These are phyloP conservation scores for Scophthalmus maximus DNA, from an alignment of 2,113 vertebrate species.

Conservation along the genomic window DNA sequence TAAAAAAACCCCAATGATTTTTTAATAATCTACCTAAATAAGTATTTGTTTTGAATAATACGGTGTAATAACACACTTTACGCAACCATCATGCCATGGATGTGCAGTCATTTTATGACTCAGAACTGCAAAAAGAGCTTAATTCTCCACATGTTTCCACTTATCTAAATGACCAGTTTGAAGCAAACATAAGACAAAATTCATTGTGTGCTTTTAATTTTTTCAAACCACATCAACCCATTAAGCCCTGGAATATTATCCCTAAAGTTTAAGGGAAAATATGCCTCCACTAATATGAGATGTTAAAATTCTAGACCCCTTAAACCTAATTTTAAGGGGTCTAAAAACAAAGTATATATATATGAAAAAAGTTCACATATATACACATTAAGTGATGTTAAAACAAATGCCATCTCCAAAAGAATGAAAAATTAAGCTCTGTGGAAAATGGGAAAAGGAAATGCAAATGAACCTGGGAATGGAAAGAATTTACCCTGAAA, in stretches of 20 bases:
- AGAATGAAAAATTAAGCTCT: slow-evolving; percentile 1
- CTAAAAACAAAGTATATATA: too few species aligned
- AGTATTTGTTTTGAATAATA: slow-evolving; percentile 8
- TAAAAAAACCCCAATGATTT: not conserved
- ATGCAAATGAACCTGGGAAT: not conserved
- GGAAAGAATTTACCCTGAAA: not conserved
- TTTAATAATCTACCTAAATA: not conserved
- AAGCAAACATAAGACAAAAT: not conserved
- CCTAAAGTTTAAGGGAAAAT: too few species aligned
- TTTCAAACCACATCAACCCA: too few species aligned
- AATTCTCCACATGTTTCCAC: slow-evolving; percentile 25
- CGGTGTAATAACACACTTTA: not conserved
- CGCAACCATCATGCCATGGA: not conserved
- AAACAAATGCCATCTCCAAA: not conserved
- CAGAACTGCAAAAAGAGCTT: not conserved
- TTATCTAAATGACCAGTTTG: not conserved
- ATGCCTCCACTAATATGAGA: too few species aligned
- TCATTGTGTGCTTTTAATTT: not conserved
- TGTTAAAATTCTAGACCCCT: too few species aligned
- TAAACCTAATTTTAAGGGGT: too few species aligned
- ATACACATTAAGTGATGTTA: not conserved
- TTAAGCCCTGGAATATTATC: too few species aligned
- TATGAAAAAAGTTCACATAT: not conserved
- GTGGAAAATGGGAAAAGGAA: slow-evolving; percentile 11
- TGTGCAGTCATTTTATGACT: slow-evolving; percentile 1